phyloP scores from a whole-genome alignment of 2,113 vertebrate genomes.

The Elgaria multicarinata region DNA sequence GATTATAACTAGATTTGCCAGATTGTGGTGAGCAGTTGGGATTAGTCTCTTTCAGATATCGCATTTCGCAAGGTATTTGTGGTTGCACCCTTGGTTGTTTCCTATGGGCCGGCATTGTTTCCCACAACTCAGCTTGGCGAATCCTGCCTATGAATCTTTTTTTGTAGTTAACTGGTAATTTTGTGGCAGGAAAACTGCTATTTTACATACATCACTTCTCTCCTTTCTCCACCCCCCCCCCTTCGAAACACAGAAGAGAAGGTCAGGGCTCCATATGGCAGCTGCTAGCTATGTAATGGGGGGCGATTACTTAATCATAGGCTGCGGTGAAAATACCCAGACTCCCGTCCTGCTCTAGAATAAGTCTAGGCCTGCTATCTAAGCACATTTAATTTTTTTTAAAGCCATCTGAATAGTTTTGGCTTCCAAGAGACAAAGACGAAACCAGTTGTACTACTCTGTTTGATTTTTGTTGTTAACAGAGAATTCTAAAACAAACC shows the following conservation, averaged over 20 bases:
- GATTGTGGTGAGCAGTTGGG: slow-evolving; percentile 25
- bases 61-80: slow-evolving; percentile 19
- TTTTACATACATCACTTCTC: neutral
- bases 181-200: slow-evolving; percentile 2
- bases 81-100: slow-evolving; percentile 5
- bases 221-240: slow-evolving; percentile 15
- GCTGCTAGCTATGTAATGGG: slow-evolving; percentile 10
- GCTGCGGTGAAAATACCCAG: slow-evolving; percentile 39
- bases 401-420: neutral
- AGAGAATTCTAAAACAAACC: neutral
- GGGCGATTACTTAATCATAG: slow-evolving; percentile 34
- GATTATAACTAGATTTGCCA: slow-evolving; percentile 48
- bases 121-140: slow-evolving; percentile 10
- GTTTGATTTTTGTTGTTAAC: neutral
- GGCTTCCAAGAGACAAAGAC: neutral
- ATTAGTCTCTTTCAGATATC: neutral
- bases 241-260: neutral
- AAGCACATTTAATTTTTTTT: neutral
- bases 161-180: slow-evolving; percentile 30
- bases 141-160: slow-evolving; percentile 5
- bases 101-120: neutral
- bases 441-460: too few relatives aligned
- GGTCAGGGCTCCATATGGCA: neutral
- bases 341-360: slow-evolving; percentile 29
- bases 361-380: neutral